phyloP scores from a whole-genome alignment of 2,888 invertebrate genomes.

The Macroteleia sp. region DNA sequence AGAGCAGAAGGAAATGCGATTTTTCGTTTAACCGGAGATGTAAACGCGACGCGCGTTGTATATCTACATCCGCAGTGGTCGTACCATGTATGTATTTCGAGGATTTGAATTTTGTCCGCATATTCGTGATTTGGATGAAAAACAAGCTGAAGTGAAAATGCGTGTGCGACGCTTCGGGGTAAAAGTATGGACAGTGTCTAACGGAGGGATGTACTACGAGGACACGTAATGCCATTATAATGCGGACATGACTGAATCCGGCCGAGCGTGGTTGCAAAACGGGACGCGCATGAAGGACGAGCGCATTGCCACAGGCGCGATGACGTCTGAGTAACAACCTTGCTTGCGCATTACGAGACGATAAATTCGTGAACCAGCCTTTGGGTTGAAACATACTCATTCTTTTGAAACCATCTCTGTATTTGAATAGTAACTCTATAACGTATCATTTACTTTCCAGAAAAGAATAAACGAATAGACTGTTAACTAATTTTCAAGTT shows the following conservation, averaged over 20 bases:
- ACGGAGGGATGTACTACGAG: conserved; percentile 74
- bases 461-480: no score
- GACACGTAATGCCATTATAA: conserved; percentile 82
- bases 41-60: conserved; percentile 17
- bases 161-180: conserved; percentile 45
- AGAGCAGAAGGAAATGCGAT: conserved; percentile 19
- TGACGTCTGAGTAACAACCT: conserved; percentile 74
- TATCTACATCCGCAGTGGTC: background rate
- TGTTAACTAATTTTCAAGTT: conserved; percentile 23
- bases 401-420: conserved; percentile 16
- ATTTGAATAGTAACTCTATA: conserved; percentile 12
- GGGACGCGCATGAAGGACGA: conserved; percentile 55
- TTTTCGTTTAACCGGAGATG: conserved; percentile 48
- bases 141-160: conserved; percentile 61
- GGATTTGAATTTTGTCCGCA: conserved; percentile 43
- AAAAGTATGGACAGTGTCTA: conserved; percentile 63
- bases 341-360: conserved; percentile 73
- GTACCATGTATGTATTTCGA: conserved; percentile 19
- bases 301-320: conserved; percentile 70
- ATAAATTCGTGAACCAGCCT: conserved; percentile 70
- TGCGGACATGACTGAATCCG: conserved; percentile 78
- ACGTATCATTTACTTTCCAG: conserved; percentile 5
- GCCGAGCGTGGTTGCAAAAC: conserved; percentile 55
- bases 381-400: conserved; percentile 61
- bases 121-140: conserved; percentile 61